Evolutionary conservation across 2,797 vertebrate species (phyloP).

Genomic region (Rhincodon typus): DNA sequence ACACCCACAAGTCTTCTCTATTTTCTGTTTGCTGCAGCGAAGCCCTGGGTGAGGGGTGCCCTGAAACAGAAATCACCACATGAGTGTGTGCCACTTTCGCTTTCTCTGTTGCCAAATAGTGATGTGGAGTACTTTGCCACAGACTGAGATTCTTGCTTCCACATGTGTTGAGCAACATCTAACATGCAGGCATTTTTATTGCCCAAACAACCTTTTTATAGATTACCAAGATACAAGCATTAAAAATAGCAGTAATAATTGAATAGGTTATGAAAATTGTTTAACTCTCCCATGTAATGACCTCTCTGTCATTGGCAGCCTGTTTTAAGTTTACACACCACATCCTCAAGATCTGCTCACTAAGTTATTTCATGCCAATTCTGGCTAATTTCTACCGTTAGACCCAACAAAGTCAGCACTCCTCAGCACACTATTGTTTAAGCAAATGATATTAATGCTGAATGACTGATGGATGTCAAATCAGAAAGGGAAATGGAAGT

Average conservation of each 20-base stretch:
- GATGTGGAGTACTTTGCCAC: background rate
- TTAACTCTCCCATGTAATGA: background rate
- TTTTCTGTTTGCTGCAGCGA: no score
- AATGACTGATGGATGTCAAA: background rate
- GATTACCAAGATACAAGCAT: no score
- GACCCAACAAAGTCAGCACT: background rate
- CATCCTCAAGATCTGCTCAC: background rate
- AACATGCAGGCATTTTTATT: background rate
- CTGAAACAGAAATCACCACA: background rate
- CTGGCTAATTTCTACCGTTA: background rate
- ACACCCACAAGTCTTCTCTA: background rate
- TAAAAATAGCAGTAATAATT: background rate
- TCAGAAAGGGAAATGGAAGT: background rate
- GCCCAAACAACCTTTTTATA: background rate
- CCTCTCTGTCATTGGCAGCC: background rate
- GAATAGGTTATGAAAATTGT: background rate
- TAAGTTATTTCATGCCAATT: background rate
- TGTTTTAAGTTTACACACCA: background rate
- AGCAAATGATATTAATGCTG: background rate
- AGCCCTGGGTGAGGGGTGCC: background rate
- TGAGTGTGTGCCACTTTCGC: background rate
- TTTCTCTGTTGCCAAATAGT: background rate
- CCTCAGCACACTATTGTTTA: background rate
- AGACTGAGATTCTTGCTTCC: background rate
- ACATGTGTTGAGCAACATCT: background rate